phyloP scores from a whole-genome alignment of 2,797 vertebrate species.

The Rhincodon typus region DNA sequence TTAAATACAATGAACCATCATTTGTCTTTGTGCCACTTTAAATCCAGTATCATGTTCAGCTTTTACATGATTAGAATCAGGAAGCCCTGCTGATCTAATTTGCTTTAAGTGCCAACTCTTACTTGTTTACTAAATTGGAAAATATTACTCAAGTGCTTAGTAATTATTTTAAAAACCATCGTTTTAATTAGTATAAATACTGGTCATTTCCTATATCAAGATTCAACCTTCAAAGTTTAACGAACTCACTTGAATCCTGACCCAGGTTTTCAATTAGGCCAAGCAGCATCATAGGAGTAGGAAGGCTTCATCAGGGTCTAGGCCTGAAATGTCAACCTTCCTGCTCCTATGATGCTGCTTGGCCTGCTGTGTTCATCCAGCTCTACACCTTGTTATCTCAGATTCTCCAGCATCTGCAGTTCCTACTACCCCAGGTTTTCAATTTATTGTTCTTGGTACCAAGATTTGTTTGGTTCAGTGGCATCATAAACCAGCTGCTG shows the following conservation, averaged over 20 bases:
- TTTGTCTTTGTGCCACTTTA: too few species aligned
- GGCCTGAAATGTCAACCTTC: too few species aligned
- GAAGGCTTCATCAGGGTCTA: too few species aligned
- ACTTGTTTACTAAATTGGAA: background rate
- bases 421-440: background rate
- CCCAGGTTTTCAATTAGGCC: background rate
- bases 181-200: background rate
- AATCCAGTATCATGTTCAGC: background rate
- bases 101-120: background rate
- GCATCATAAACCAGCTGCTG: background rate
- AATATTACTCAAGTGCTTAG: background rate
- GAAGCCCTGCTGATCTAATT: background rate
- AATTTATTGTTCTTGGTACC: background rate
- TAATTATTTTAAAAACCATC: background rate
- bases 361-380: too few species aligned
- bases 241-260: background rate
- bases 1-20: background rate
- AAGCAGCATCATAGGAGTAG: too few species aligned
- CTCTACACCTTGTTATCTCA: too few species aligned
- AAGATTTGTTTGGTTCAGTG: background rate
- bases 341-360: too few species aligned
- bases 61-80: background rate
- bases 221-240: background rate
- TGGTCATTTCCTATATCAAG: background rate
- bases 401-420: too few species aligned